Evolutionary conservation across 1,140 invertebrate species (phyloP).

Genomic region (Maniola jurtina): DNA sequence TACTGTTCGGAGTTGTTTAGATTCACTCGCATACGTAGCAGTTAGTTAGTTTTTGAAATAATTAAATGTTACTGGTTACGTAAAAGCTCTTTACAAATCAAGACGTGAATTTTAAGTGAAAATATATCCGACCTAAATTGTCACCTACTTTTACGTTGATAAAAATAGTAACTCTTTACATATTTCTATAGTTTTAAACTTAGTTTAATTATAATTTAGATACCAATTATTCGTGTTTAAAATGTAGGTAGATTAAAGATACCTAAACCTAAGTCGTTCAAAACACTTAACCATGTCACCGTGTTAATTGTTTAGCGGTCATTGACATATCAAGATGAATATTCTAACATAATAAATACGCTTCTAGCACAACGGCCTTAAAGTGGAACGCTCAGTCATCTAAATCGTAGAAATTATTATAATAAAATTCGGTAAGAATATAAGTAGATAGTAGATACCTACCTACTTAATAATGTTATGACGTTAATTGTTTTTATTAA

Average conservation of each 20-base stretch:
- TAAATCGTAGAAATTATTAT: not conserved
- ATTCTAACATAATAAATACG: constrained; percentile 13
- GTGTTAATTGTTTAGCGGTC: constrained; percentile 60
- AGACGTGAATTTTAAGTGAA: too few species aligned
- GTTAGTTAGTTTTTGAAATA: too few species aligned
- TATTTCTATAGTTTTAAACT: too few species aligned
- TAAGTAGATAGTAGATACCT: not conserved
- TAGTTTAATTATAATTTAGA: too few species aligned
- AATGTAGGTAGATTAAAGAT: constrained; percentile 30
- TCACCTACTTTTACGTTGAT: too few species aligned
- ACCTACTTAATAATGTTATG: not conserved
- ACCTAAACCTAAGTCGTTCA: constrained; percentile 18
- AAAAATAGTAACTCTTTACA: too few species aligned
- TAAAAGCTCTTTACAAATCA: too few species aligned
- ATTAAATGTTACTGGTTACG: too few species aligned
- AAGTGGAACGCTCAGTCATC: constrained; percentile 4
- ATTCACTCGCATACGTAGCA: too few species aligned
- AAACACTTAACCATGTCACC: constrained; percentile 44
- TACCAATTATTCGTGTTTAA: not conserved
- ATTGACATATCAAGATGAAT: constrained; percentile 38
- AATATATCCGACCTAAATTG: too few species aligned
- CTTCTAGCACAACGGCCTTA: constrained; percentile 11
- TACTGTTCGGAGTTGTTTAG: too few species aligned
- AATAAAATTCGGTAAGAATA: not conserved
- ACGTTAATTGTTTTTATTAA: too few species aligned